phyloP scores from a whole-genome alignment of 2,113 vertebrate genomes.

The Bubo bubo region DNA sequence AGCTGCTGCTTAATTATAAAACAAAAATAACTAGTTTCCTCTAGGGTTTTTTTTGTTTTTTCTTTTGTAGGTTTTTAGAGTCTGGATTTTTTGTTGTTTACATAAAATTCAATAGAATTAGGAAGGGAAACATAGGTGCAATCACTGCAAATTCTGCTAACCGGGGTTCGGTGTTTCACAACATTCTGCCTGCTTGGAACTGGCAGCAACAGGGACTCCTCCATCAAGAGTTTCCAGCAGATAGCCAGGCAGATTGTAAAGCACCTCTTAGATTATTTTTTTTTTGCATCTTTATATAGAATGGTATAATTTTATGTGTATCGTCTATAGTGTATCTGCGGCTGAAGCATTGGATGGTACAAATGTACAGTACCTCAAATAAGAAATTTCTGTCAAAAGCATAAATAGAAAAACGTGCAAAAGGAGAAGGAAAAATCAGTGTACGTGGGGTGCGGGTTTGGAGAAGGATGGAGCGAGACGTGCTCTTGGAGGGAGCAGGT shows the following conservation, averaged over 20 bases:
- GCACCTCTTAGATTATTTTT: neutral
- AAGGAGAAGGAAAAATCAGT: neutral
- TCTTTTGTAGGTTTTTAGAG: neutral
- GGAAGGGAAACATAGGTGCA: neutral
- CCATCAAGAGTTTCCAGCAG: neutral
- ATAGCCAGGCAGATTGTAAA: constrained; percentile 47
- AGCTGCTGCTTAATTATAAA: constrained; percentile 61
- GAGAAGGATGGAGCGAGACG: neutral
- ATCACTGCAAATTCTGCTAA: neutral
- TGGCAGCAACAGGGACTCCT: constrained; percentile 11
- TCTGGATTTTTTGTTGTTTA: neutral
- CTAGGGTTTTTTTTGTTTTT: neutral
- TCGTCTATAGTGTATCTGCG: fast-evolving
- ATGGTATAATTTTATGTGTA: neutral
- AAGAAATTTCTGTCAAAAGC: neutral
- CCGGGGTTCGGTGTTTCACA: neutral
- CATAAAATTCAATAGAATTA: neutral
- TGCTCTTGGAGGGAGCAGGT: neutral
- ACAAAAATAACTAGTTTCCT: constrained; percentile 41
- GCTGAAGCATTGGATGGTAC: neutral
- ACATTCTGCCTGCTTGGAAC: constrained; percentile 27
- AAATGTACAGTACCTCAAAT: neutral
- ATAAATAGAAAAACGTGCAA: neutral
- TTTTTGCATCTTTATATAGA: neutral
- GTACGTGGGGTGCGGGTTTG: fast-evolving